These are phyloP conservation scores for Cerastis leucographa DNA, from an alignment of 2,888 invertebrate species.

Conservation along the genomic window DNA sequence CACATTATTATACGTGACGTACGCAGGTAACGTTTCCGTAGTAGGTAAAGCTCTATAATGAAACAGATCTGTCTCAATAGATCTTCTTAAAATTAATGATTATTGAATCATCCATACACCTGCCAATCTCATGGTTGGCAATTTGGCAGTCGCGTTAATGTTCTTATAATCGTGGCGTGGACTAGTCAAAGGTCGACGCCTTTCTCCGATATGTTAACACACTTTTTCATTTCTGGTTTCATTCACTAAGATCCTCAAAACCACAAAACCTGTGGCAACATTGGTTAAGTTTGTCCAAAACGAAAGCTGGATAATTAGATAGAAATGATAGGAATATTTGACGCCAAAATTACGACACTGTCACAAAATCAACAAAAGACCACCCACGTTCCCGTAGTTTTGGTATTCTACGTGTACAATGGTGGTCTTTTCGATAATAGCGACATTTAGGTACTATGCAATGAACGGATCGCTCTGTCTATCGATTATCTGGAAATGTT, in stretches of 20 bases:
- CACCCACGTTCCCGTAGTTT: no score
- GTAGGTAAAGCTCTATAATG: slow-evolving; percentile 7
- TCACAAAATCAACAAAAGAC: no score
- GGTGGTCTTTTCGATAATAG: background rate
- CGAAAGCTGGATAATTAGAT: no score
- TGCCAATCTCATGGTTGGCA: slow-evolving; percentile 47
- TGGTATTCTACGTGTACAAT: background rate
- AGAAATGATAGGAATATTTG: background rate
- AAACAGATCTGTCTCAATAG: slow-evolving; percentile 29
- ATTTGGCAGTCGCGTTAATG: slow-evolving; percentile 42
- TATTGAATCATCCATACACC: slow-evolving; percentile 38
- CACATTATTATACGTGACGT: no score
- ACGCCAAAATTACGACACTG: background rate
- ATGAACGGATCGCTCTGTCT: background rate
- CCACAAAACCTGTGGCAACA: background rate
- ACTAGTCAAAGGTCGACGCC: slow-evolving; percentile 11
- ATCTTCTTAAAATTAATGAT: slow-evolving; percentile 39
- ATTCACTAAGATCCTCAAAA: background rate
- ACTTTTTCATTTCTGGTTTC: background rate
- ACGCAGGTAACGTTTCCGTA: slow-evolving; percentile 17
- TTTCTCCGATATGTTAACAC: background rate
- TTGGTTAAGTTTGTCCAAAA: background rate
- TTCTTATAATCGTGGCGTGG: slow-evolving; percentile 5
- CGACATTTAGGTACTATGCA: no score
- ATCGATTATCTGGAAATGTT: background rate